Evolutionary conservation across 2,113 vertebrate species (phyloP).

Genomic region (Osmerus mordax): DNA sequence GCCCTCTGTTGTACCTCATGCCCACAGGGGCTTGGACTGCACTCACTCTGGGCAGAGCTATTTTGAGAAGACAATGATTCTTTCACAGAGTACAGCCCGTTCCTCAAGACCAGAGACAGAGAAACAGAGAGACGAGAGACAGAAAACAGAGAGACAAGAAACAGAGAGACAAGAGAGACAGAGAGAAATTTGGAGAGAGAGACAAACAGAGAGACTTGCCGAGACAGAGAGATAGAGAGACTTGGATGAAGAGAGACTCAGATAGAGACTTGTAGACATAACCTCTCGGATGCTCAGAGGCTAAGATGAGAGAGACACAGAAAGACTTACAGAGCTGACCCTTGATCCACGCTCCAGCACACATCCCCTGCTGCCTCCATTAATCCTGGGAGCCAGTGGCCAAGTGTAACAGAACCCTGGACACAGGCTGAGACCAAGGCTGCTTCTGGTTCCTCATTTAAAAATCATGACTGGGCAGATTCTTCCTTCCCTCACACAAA

Average conservation of each 20-base stretch:
- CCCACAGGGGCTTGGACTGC: constrained; percentile 16
- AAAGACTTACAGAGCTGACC: constrained; percentile 14
- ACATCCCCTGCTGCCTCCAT: constrained; percentile 31
- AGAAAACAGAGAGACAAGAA: background rate
- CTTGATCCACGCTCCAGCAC: constrained; percentile 32
- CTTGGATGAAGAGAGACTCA: too few relatives aligned
- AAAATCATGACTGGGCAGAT: too few relatives aligned
- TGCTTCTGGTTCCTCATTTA: constrained; percentile 16
- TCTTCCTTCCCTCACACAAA: too few relatives aligned
- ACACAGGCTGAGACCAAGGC: background rate
- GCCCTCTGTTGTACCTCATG: constrained; percentile 23
- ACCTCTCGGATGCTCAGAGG: too few relatives aligned
- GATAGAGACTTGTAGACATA: too few relatives aligned
- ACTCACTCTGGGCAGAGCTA: constrained; percentile 5
- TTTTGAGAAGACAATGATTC: constrained; percentile 44
- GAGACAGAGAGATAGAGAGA: too few relatives aligned
- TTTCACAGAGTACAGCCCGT: constrained; percentile 28
- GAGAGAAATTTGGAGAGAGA: too few relatives aligned
- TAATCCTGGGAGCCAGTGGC: constrained; percentile 31
- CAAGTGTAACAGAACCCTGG: constrained; percentile 40
- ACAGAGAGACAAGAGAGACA: background rate
- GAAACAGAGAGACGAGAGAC: background rate
- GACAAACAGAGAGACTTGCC: too few relatives aligned
- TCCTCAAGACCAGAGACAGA: background rate
- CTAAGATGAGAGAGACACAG: too few relatives aligned